Evolutionary conservation across 2,797 vertebrate species (phyloP).

Genomic region (Mus caroli): DNA sequence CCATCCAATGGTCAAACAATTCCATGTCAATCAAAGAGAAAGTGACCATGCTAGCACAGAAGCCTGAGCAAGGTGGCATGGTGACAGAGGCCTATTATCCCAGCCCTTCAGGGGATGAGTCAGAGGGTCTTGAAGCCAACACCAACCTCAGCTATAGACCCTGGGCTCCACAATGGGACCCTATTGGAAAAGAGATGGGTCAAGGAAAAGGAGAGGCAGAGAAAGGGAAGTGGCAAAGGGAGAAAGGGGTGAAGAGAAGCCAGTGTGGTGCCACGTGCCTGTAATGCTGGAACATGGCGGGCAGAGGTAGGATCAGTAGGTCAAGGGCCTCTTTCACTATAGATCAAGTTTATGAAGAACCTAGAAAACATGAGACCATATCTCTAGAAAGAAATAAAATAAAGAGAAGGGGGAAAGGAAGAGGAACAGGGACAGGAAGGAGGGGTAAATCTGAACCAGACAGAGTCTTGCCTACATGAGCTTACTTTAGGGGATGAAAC

Average conservation of each 20-base stretch:
- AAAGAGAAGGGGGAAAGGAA: too few relatives aligned
- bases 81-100: not conserved
- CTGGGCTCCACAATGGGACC: not conserved
- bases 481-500: not conserved
- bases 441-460: not conserved
- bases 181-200: not conserved
- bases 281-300: not conserved
- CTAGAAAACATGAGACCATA: not conserved
- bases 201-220: not conserved
- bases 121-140: not conserved
- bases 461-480: not conserved
- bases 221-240: not conserved
- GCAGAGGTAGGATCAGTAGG: not conserved
- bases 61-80: not conserved
- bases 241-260: not conserved
- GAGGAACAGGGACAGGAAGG: not conserved
- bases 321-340: not conserved
- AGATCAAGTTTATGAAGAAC: not conserved
- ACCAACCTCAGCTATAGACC: not conserved
- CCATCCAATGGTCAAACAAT: not conserved
- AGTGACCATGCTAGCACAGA: accelerated
- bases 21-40: not conserved
- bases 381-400: not conserved
- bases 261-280: not conserved
- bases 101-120: not conserved